Conservation (phyloP, 2,797 vertebrate genomes). For the Pangasius mekongensis region DNA sequence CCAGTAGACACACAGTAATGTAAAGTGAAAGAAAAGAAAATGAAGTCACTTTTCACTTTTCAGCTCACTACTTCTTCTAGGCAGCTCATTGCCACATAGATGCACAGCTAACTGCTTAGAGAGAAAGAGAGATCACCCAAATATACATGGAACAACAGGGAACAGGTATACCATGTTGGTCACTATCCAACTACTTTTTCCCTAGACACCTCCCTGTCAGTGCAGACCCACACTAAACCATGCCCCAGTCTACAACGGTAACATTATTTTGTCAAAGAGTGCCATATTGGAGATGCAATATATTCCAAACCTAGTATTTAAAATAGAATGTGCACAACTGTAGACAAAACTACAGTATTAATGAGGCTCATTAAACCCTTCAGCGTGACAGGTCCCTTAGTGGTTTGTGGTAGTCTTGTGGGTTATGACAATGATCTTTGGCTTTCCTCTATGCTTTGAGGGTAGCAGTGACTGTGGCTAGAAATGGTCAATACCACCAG, state of each 20-base stretch:
- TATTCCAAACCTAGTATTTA: not conserved
- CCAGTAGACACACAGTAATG: not conserved
- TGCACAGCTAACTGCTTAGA: not conserved
- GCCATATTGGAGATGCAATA: not conserved
- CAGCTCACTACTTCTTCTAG: not conserved
- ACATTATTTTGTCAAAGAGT: not conserved
- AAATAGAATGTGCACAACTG: not conserved
- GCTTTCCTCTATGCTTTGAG: not conserved
- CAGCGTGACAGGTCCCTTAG: not conserved
- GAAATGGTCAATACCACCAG: constrained; percentile 34
- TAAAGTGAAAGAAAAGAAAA: constrained; percentile 13
- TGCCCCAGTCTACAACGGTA: not conserved
- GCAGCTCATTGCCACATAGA: not conserved
- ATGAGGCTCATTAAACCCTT: not conserved
- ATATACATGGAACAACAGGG: not conserved
- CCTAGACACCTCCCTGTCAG: not conserved
- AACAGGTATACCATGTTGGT: not conserved
- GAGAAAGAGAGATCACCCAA: not conserved
- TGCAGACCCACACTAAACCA: not conserved
- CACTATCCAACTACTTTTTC: not conserved
- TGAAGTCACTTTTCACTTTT: not conserved
- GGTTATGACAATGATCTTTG: constrained; percentile 7
- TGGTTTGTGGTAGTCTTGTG: constrained; percentile 15
- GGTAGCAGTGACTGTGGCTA: constrained; percentile 25
- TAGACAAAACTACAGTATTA: not conserved